phyloP scores from a whole-genome alignment of 2,113 vertebrate species.

The Ptilorrhoa leucosticta region DNA sequence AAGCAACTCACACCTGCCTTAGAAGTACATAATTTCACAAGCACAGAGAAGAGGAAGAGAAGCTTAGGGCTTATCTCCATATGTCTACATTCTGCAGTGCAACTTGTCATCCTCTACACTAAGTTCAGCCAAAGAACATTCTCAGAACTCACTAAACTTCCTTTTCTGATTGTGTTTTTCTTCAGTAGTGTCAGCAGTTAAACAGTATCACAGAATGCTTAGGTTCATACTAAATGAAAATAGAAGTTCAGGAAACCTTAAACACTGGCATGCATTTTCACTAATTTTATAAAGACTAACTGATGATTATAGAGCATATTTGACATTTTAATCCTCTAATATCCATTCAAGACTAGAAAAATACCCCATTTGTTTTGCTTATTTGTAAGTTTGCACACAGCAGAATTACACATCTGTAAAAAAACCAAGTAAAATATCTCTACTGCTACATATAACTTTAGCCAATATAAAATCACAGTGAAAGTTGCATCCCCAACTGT shows the following conservation, averaged over 20 bases:
- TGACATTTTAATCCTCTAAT: neutral
- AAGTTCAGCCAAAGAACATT: neutral
- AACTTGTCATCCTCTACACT: neutral
- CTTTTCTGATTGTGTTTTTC: neutral
- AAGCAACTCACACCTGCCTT: neutral
- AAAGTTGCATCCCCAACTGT: neutral
- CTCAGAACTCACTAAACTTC: neutral
- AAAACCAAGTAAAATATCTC: rapidly evolving
- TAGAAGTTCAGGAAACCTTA: neutral
- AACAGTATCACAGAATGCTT: neutral
- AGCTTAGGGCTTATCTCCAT: neutral
- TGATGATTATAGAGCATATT: neutral
- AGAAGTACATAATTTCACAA: neutral
- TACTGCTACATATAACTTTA: neutral
- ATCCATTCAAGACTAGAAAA: neutral
- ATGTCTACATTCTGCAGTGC: neutral
- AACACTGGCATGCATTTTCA: neutral
- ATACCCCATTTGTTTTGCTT: neutral
- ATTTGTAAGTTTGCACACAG: neutral
- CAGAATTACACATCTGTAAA: neutral
- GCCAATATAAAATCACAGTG: neutral
- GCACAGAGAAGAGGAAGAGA: neutral
- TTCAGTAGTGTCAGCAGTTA: neutral
- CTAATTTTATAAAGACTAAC: neutral
- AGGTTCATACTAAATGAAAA: neutral